Evolutionary conservation across 2,113 vertebrate species (phyloP).

Genomic region (Macquaria ambigua): DNA sequence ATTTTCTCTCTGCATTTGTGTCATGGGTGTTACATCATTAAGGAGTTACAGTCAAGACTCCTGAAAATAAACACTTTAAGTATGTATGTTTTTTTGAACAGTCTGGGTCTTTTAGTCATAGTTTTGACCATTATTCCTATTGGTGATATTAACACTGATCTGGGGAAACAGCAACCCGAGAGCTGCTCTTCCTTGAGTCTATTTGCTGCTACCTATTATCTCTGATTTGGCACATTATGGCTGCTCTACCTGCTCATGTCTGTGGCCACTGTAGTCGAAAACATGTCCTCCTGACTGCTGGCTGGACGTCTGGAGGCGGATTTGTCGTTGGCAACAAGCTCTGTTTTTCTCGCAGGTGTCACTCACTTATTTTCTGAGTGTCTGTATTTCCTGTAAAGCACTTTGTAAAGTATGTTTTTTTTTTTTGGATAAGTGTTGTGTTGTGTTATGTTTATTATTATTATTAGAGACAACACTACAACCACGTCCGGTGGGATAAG

Average conservation of each 20-base stretch:
- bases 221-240: background rate
- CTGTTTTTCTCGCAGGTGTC: background rate
- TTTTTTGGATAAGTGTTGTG: background rate
- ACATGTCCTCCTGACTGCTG: background rate
- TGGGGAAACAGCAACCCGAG: background rate
- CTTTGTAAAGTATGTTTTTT: background rate
- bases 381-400: background rate
- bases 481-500: background rate
- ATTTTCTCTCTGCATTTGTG: slow-evolving; percentile 8
- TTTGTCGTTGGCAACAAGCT: background rate
- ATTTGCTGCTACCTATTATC: background rate
- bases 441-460: background rate
- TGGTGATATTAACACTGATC: background rate
- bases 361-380: background rate
- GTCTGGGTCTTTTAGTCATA: background rate
- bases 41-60: background rate
- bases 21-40: slow-evolving; percentile 33
- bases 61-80: background rate
- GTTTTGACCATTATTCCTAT: background rate
- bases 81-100: background rate
- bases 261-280: background rate
- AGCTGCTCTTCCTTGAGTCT: background rate
- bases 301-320: background rate
- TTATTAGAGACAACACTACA: background rate
- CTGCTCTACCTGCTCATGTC: background rate